Evolutionary conservation across 2,113 vertebrate genomes (phyloP).

Genomic region (Cairina moschata): DNA sequence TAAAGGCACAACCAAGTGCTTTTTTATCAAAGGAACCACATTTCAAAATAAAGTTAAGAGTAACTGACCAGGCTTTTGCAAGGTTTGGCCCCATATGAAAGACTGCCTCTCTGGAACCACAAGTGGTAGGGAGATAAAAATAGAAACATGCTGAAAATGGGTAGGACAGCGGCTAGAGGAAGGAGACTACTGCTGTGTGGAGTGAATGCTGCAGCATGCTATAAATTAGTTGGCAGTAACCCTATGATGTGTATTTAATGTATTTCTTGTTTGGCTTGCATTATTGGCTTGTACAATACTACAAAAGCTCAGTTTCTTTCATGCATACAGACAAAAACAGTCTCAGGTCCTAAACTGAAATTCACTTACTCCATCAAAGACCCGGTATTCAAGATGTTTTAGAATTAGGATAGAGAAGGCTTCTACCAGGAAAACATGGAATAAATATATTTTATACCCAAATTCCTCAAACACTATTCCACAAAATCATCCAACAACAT

Average conservation of each 20-base stretch:
- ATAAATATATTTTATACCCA: neutral
- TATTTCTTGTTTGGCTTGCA: neutral
- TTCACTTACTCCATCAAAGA: neutral
- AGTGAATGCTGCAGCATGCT: neutral
- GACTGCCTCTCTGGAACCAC: neutral
- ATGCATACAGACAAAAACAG: neutral
- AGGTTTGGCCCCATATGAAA: neutral
- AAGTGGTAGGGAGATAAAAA: neutral
- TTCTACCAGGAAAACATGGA: neutral
- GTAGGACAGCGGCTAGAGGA: neutral
- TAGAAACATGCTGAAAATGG: neutral
- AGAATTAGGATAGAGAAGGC: neutral
- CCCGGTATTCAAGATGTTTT: neutral
- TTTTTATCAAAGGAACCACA: neutral
- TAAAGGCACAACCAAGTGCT: neutral
- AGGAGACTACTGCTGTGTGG: neutral
- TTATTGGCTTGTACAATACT: neutral
- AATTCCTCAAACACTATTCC: neutral
- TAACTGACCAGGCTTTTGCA: neutral
- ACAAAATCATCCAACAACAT: neutral
- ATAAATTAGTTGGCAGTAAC: neutral
- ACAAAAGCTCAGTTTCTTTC: neutral
- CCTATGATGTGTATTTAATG: fast-evolving
- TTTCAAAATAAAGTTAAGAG: neutral
- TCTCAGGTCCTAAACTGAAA: neutral